Percentiles rank a stretch among this genome's conserved stretches.
Evolutionary conservation across 92 coral and sea anemone species (phyloP).

Genomic region (Epizoanthus rinbou): DNA sequence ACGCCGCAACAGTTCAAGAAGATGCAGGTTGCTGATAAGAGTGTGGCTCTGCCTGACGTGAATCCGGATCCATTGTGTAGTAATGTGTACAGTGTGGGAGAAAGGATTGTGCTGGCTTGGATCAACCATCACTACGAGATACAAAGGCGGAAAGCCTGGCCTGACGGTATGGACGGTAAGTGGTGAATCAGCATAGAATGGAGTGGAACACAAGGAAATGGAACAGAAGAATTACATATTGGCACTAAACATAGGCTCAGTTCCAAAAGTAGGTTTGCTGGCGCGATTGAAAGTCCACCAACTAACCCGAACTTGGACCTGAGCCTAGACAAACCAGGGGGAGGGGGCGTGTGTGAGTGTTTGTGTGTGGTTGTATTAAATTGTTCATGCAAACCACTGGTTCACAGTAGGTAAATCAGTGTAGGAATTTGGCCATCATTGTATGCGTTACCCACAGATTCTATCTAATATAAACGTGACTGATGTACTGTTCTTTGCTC

Average conservation of each 20-base stretch:
- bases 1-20: constrained; percentile 98
- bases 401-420: not conserved
- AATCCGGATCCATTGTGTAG: constrained; percentile 94
- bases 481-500: not conserved
- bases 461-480: no score
- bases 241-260: no score
- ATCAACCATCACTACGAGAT: constrained; percentile 90
- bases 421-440: not conserved
- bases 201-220: no score
- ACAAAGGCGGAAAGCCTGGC: constrained; percentile 85
- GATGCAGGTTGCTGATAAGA: constrained; percentile 73
- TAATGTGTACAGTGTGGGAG: constrained; percentile 97
- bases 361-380: not conserved
- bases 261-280: no score
- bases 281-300: no score
- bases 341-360: not conserved
- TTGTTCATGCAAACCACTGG: not conserved
- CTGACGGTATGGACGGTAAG: constrained; percentile 83
- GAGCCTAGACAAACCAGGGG: no score
- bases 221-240: not conserved
- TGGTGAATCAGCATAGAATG: not conserved
- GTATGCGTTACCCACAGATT: not conserved
- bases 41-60: constrained; percentile 62
- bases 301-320: no score
- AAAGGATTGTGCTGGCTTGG: constrained; percentile 91